phyloP scores from a whole-genome alignment of 2,113 vertebrate species.

The Opisthocomus hoazin region DNA sequence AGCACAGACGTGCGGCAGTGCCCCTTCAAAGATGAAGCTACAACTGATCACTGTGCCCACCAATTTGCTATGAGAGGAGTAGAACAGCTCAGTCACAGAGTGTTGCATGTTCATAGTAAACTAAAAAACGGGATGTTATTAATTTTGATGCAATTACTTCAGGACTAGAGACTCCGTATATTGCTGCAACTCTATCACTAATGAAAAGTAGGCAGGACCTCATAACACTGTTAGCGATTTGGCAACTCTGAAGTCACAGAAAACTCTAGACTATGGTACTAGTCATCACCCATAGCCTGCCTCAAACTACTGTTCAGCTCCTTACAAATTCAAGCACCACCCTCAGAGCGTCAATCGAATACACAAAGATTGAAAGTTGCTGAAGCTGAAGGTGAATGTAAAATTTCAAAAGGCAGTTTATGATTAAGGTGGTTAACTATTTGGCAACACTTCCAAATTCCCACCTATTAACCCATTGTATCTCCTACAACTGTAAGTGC shows the following conservation, averaged over 20 bases:
- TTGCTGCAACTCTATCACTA: not conserved
- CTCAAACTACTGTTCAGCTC: not conserved
- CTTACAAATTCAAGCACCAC: rapidly evolving
- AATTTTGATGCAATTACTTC: not conserved
- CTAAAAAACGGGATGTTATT: not conserved
- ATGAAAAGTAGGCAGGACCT: not conserved
- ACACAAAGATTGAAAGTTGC: not conserved
- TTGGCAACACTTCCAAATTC: not conserved
- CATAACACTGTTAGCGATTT: not conserved
- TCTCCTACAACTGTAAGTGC: not conserved
- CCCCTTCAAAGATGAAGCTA: not conserved
- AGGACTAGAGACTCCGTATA: not conserved
- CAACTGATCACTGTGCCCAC: too few relatives aligned
- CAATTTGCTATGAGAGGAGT: not conserved
- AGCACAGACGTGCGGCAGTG: not conserved
- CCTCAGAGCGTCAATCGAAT: not conserved
- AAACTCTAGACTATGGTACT: not conserved
- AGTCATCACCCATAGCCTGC: not conserved
- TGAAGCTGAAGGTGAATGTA: not conserved
- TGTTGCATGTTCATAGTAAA: not conserved
- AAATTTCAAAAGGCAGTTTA: not conserved
- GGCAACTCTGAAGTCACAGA: not conserved
- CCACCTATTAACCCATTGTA: not conserved
- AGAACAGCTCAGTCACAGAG: not conserved
- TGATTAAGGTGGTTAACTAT: not conserved